Evolutionary conservation across 2,797 vertebrate species (phyloP), one percentile per base, ranked within the genome.

Genomic region (Mus caroli): DNA sequence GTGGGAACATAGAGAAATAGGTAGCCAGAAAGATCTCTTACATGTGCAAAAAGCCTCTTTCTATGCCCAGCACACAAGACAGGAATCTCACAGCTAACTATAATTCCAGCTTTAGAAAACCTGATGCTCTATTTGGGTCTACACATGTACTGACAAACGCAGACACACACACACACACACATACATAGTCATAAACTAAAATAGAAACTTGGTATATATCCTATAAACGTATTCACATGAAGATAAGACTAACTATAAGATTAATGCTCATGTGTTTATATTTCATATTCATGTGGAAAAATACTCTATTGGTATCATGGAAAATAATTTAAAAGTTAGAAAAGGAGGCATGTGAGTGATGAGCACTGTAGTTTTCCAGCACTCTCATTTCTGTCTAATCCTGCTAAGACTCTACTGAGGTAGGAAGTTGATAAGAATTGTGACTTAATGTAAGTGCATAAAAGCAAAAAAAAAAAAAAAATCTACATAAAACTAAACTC

Each of bases 361-460:
- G 0, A 19, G 28, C 20, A 2, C 31, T 73, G 11, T 40, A 96
- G 80, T 3, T 95, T 54, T 34, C n/a, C 95, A 71, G 71, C 71
- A 64, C 22, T 78, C 34, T 2, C 37, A n/a, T 77, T 43, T 79
- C 34, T 43, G 75, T 7, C 43, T 86, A 82, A 0, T 4, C 20
- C 5, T 79, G 22, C 79, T 82, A 88, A 67, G 52, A 76, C 67
- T 67, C 17, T 71, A 79, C 37, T 95, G 17, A 91, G 0, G 10
- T 50, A 88, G 20, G 10, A 88, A 14, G 4, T 4, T 94, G 34
- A 71, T 20, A 46, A n/a, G 0, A 3, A 26, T 43, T 20, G 17
- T 58, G 43, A n/a, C n/a, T 92, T 94, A 91, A 93, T 54, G 96
- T 91, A 96, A 86, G 79, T 82, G 4, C 34, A 60, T 46, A 88